Base-by-base conservation (phyloP, 2,113 vertebrate genomes). In the Hoplias malabaricus region DNA sequence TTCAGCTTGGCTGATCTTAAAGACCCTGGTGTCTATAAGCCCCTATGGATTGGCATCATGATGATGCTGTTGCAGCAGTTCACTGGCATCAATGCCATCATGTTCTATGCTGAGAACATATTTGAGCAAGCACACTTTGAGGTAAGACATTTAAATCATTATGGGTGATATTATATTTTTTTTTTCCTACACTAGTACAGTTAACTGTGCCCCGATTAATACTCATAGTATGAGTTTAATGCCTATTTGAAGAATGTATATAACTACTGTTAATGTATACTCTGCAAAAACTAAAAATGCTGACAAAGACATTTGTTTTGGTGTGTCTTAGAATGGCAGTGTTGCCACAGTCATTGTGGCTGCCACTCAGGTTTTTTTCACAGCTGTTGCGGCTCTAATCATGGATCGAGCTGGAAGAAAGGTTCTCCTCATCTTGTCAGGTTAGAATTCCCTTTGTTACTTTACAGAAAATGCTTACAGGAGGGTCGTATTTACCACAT, bases 51-150 rank as follows among this genome's bases (percentile, higher is more conserved):
- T 1, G 95, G 95, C 6, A 2, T 95, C n/a, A 82, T 90, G 34
- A 88, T 99, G 69, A 99, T 99, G 97, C 56, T 93, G 19, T 94
- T 98, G 73, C 97, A 99, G 90, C 97, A 99, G 89, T 88, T 94
- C 42, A 95, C 95, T 0, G 97, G 97, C 11, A 93, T 99, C 89
- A 99, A 99, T 0, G 96, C 96, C 14, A 89, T 99, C 83, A 97
- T 98, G 96, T 98, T 99, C 87, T 99, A 98, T 4, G 94, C 95
- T 0, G 89, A 97, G 86, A 94, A 84, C 54, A 96, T 99, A 69
- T 99, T 98, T 54, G 89, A 96, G 76, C 89, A 94, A 56, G 96
- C 97, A 11, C 86, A 94, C 77, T 95, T 98, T 79, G 87, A 95
- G 93, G 97, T 97, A 86, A 42, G 79, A 36, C 5, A 69, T 43